Percentiles rank a stretch among this genome's conserved stretches.
Evolutionary conservation across 2,888 invertebrate genomes (phyloP).

Genomic region (Drosophila trichaetosa): DNA sequence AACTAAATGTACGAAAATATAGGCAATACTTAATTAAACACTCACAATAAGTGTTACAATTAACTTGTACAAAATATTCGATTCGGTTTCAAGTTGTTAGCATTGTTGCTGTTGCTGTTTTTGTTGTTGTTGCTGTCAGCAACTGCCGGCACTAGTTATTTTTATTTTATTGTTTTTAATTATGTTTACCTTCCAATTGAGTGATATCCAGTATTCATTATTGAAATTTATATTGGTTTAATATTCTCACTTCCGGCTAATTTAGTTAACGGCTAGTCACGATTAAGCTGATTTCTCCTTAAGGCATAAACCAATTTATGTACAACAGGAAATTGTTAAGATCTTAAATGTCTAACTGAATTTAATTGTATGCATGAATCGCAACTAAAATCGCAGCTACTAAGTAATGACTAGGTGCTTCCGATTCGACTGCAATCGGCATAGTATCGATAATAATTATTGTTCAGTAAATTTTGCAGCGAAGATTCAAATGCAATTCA

Average conservation of each 20-base stretch:
- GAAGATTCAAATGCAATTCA: neutral
- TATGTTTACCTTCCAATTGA: slow-evolving; percentile 27
- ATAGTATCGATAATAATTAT: neutral
- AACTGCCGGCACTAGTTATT: slow-evolving; percentile 20
- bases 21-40: slow-evolving; percentile 42
- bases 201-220: slow-evolving; percentile 27
- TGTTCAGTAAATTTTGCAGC: neutral
- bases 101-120: slow-evolving; percentile 8
- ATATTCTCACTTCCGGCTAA: slow-evolving; percentile 70
- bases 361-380: slow-evolving; percentile 33
- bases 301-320: slow-evolving; percentile 27
- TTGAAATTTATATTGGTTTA: slow-evolving; percentile 33
- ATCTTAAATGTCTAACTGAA: slow-evolving; percentile 17
- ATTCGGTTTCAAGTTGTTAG: slow-evolving; percentile 20
- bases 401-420: slow-evolving; percentile 1
- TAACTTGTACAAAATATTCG: slow-evolving; percentile 31
- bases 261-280: slow-evolving; percentile 60
- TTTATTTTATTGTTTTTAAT: slow-evolving; percentile 3
- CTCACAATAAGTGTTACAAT: slow-evolving; percentile 44
- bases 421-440: neutral
- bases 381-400: neutral
- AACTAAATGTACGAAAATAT: slow-evolving; percentile 35
- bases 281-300: slow-evolving; percentile 35
- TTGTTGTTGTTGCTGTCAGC: slow-evolving; percentile 15
- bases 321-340: slow-evolving; percentile 55